Base-by-base conservation (phyloP, 2,113 vertebrate species). In the Campylorhamphus procurvoides region DNA sequence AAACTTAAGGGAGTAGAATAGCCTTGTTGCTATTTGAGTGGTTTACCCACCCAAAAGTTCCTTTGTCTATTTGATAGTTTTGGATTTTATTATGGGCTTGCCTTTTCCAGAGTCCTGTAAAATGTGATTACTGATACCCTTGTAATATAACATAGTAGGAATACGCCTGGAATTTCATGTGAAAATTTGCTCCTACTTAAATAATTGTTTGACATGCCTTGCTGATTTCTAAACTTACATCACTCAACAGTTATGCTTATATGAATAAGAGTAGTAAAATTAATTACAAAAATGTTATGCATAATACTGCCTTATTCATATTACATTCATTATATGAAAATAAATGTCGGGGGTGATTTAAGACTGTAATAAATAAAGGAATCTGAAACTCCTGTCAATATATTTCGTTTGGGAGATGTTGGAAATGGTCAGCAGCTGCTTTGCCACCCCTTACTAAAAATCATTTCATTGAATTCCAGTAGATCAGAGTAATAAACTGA, bases 401-500 rank as follows among this genome's bases (percentile, higher is more conserved):
- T 88, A 55, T 80, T 94, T 95, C 88, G 72, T 83, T 55, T 81
- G 91, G 94, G 87, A 55, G 80, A 60, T 8, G 4, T 56, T 77
- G 24, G 35, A 74, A 84, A 92, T 89, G 91, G 73, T 87, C 96
- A 90, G 58, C 76, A 89, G 66, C 71, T 73, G 39, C 92, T 92
- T 90, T 89, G 29, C 56, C 0, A 3, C n/a, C 24, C 39, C 33
- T 56, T 52, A 72, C 52, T 62, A 89, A 89, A 94, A 86, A 63
- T 79, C 3, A 56, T 93, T 92, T 81, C 67, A 86, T 73, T 93
- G 77, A 85, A 91, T 96, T 95, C 63, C 69, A 58, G 66, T 93
- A 87, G 86, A 96, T 89, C 90, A 95, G 63, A 92, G 73, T 76
- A 96, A 94, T 94, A 94, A 94, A 90, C 76, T 87, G 92, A 74